These are phyloP conservation scores for Myopa testacea DNA, from an alignment of 2,888 invertebrate species.

Conservation along the genomic window DNA sequence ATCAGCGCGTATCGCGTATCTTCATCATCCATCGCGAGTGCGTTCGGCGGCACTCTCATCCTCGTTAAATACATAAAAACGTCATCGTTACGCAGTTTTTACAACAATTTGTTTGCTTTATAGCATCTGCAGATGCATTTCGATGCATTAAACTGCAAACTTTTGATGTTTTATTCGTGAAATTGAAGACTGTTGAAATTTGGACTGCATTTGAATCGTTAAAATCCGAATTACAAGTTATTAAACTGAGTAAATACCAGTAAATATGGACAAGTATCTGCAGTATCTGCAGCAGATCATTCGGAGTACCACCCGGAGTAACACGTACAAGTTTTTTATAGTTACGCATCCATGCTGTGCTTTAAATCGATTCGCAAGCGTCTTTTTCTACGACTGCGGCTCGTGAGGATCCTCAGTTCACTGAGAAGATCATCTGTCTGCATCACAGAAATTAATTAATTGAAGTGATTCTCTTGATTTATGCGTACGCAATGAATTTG, in stretches of 20 bases:
- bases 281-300: not conserved
- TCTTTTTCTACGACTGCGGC: not conserved
- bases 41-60: not conserved
- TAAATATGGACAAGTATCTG: not conserved
- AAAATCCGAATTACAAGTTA: too few species aligned
- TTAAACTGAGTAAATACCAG: too few species aligned
- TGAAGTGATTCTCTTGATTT: conserved; percentile 15
- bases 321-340: too few species aligned
- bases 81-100: conserved; percentile 4
- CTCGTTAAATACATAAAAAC: conserved; percentile 29
- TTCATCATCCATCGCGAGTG: conserved; percentile 1
- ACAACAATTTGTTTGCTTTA: not conserved
- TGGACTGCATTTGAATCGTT: not conserved
- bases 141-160: not conserved
- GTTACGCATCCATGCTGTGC: not conserved
- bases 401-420: not conserved
- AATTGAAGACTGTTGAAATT: conserved; percentile 9
- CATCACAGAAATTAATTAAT: conserved; percentile 7
- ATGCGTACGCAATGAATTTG: not conserved
- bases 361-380: conserved; percentile 29
- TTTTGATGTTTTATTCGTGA: not conserved
- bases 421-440: not conserved
- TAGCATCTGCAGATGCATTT: conserved; percentile 13
- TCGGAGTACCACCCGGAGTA: too few species aligned
- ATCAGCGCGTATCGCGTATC: not conserved